These are phyloP conservation scores for Trichogramma dendrolimi DNA, from an alignment of 2,888 invertebrate species.

Conservation along the genomic window DNA sequence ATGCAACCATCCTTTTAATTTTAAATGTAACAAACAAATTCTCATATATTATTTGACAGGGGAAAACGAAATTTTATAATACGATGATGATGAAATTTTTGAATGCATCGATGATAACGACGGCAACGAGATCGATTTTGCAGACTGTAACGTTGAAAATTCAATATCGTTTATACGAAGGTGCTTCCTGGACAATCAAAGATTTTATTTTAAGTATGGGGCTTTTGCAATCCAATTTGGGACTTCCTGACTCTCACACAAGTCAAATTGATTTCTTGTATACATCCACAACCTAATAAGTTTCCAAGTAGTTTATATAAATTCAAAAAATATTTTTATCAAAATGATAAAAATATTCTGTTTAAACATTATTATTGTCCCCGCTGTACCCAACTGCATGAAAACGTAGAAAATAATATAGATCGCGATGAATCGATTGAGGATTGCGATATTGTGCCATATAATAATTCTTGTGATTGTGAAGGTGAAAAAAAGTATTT, in stretches of 20 bases:
- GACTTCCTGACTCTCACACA: not conserved
- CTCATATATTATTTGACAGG: no score
- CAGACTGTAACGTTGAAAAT: not conserved
- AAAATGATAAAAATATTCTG: not conserved
- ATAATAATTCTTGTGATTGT: not conserved
- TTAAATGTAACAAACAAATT: no score
- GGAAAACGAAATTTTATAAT: no score
- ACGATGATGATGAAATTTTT: no score
- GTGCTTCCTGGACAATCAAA: not conserved
- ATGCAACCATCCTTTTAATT: no score
- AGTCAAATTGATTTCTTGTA: not conserved
- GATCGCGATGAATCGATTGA: not conserved
- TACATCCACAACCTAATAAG: not conserved
- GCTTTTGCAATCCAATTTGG: not conserved
- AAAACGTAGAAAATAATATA: not conserved
- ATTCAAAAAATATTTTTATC: conserved; percentile 2
- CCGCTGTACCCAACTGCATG: not conserved
- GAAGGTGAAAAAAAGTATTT: conserved; percentile 6
- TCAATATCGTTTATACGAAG: not conserved
- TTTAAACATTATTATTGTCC: conserved; percentile 5
- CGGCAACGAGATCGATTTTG: no score
- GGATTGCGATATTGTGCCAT: not conserved
- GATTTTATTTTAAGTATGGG: conserved; percentile 1
- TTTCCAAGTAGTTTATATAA: not conserved
- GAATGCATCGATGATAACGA: no score